phyloP scores from a whole-genome alignment of 2,888 invertebrate genomes.

The Microchrysa polita region DNA sequence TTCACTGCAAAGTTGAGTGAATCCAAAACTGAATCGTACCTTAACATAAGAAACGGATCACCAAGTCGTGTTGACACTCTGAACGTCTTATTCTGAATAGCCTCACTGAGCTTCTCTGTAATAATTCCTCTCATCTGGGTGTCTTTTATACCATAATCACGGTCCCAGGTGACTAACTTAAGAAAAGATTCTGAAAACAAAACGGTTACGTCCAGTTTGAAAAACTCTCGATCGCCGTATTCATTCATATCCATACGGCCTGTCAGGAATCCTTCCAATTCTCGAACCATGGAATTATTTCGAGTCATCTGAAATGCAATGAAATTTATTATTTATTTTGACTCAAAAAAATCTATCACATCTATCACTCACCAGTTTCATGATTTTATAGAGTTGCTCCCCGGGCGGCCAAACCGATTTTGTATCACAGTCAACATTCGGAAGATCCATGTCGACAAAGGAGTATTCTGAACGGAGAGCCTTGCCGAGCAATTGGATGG shows the following conservation, averaged over 20 bases:
- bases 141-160: slow-evolving; percentile 58
- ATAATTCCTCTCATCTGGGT: slow-evolving; percentile 59
- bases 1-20: too few species aligned
- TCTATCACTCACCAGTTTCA: slow-evolving; percentile 60
- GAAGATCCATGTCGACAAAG: slow-evolving; percentile 45
- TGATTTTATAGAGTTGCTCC: slow-evolving; percentile 70
- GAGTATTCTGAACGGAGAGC: slow-evolving; percentile 63
- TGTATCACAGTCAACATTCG: slow-evolving; percentile 54
- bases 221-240: slow-evolving; percentile 73
- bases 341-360: not conserved
- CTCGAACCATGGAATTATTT: slow-evolving; percentile 34
- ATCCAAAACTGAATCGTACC: too few species aligned
- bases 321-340: not conserved
- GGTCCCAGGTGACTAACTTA: slow-evolving; percentile 65
- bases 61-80: slow-evolving; percentile 38
- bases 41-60: slow-evolving; percentile 43
- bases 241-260: slow-evolving; percentile 62
- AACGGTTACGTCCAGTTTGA: slow-evolving; percentile 75
- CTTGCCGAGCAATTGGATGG: slow-evolving; percentile 70
- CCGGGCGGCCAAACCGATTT: slow-evolving; percentile 66
- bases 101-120: slow-evolving; percentile 65
- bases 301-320: slow-evolving; percentile 15
- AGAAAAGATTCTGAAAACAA: slow-evolving; percentile 69
- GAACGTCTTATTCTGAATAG: slow-evolving; percentile 58
- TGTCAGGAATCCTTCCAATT: slow-evolving; percentile 36